Conservation (phyloP, 2,113 vertebrate species). For the Camelus dromedarius region DNA sequence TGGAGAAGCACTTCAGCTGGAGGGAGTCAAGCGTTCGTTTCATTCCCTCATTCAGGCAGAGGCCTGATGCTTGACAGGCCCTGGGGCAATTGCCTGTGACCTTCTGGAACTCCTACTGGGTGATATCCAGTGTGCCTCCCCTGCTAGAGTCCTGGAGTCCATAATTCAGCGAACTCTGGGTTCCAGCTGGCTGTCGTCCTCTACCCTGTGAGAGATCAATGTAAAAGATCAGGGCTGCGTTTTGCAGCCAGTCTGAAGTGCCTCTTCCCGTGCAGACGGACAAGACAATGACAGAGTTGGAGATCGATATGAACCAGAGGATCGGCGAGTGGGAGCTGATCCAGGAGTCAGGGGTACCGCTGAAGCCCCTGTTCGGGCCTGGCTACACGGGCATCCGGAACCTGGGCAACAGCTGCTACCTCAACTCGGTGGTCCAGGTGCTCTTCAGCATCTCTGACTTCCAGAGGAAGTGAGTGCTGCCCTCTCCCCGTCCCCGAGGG, state of each 20-base stretch:
- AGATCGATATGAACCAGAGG: slow-evolving; percentile 99
- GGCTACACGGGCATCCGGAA: slow-evolving; percentile 98
- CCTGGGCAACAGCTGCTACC: slow-evolving; percentile 99
- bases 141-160: not conserved
- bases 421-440: slow-evolving; percentile 99
- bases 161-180: not conserved
- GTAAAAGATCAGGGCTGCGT: not conserved
- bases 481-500: not conserved
- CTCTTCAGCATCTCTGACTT: slow-evolving; percentile 99
- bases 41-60: not conserved
- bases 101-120: not conserved
- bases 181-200: not conserved
- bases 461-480: slow-evolving; percentile 95
- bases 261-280: slow-evolving; percentile 91
- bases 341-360: slow-evolving; percentile 96
- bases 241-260: slow-evolving; percentile 12
- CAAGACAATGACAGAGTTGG: slow-evolving; percentile 98
- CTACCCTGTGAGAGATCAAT: not conserved
- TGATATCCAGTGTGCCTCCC: not conserved
- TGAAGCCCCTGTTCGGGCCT: slow-evolving; percentile 95
- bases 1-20: not conserved
- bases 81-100: not conserved
- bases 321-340: slow-evolving; percentile 99
- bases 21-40: not conserved
- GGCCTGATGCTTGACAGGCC: not conserved